A percentile compares a stretch with the other conserved stretches of the same genome.
Conservation (phyloP, 2,113 vertebrate genomes). For the Brachypteracias leptosomus region DNA sequence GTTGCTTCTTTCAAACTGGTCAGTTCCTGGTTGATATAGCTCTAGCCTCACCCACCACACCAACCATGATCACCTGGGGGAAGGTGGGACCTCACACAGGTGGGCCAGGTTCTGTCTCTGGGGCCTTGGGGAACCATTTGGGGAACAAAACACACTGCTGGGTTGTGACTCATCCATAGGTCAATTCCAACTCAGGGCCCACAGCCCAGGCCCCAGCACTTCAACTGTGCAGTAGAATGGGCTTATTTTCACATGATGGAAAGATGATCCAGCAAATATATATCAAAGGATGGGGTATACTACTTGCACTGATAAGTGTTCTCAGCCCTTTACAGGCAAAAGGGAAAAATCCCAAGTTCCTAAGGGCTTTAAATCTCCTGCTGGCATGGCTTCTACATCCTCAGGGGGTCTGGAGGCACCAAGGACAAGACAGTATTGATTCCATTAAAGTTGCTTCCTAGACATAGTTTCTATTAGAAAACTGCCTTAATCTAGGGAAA, state of each 20-base stretch:
- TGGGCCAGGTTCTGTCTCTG: too few species aligned
- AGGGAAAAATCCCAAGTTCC: background rate
- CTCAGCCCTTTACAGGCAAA: background rate
- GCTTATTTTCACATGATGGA: background rate
- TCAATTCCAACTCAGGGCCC: too few species aligned
- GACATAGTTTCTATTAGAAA: background rate
- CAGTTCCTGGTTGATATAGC: too few species aligned
- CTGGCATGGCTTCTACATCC: background rate
- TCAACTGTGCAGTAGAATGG: background rate
- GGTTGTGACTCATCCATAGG: too few species aligned
- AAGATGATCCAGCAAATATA: background rate
- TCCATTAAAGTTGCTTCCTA: background rate
- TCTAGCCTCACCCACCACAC: too few species aligned
- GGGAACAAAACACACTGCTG: too few species aligned
- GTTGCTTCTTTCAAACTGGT: too few species aligned
- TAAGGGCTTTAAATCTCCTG: background rate
- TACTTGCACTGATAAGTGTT: background rate
- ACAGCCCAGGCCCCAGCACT: too few species aligned
- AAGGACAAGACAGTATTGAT: background rate
- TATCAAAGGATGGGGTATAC: background rate
- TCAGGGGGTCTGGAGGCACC: background rate
- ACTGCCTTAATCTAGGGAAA: background rate
- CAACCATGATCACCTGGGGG: too few species aligned
- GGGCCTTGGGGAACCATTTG: too few species aligned
- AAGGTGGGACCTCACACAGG: too few species aligned